Base-by-base conservation (phyloP, 2,888 invertebrate species). In the Panorpa germanica region DNA sequence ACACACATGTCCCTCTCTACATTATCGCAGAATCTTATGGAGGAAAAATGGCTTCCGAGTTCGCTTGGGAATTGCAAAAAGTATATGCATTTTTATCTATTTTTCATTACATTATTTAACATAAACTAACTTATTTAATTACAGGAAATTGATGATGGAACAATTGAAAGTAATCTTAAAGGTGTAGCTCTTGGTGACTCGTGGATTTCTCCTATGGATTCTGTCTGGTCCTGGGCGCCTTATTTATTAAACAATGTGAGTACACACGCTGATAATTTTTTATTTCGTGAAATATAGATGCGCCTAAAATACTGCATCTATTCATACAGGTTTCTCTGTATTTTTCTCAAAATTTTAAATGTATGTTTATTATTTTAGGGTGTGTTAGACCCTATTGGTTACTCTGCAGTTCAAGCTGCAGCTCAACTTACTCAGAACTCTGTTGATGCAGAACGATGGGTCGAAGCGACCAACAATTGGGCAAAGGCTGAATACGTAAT, bases 1-100 rank as follows among this genome's bases (percentile, higher is more conserved):
- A 86, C 45, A 62, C 66, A 47, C 57, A 53, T 7, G 65, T 75
- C 1, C 77, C 83, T 1, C 57, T 83, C 19, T 88, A 86, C 46
- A 80, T 90, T 35, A 78, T 82, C 44, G 77, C 76, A 14, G 86
- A 91, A 50, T 86, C 86, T 1, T 90, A 90, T 49, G 90, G 90
- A 11, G 90, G 88, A 2, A 91, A 90, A 57, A 88, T 88, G 85
- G 76, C 81, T 0, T 70, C 77, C 2, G 82, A 82, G 43, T 85
- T 88, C 49, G 82, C 75, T 6, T 48, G 60, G 44, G 47, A 55
- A 31, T 59, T 72, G 48, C 45, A 56, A 33, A 56, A 63, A 52
- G 70, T 69, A 46, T 6, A 12, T 14, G 6, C 13, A 32, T 5
- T 15, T 32, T 10, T 6, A 10, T 23, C 20, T 13, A 24, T 35